A percentile compares a stretch with the other conserved stretches of the same genome.
These are phyloP conservation scores for Helicoverpa armigera DNA, from an alignment of 1,140 invertebrate genomes.

Conservation along the genomic window DNA sequence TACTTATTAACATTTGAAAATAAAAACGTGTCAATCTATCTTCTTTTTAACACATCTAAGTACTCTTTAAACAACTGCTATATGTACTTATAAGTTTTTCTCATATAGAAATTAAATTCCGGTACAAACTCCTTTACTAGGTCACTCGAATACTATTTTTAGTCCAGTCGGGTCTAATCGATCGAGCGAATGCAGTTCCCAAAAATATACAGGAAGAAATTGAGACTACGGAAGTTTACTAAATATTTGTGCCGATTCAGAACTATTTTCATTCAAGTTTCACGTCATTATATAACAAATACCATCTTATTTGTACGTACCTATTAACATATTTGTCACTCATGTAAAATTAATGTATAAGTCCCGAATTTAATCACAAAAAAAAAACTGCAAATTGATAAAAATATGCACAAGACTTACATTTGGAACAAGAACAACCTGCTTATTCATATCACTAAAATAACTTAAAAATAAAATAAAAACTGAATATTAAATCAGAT, in stretches of 20 bases:
- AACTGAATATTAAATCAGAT: not conserved
- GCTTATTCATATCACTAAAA: constrained; percentile 19
- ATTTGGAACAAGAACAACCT: not conserved
- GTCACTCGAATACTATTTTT: constrained; percentile 71
- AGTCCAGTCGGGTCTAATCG: constrained; percentile 67
- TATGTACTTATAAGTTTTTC: constrained; percentile 49
- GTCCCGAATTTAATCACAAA: no score
- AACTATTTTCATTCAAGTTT: no score
- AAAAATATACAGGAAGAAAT: constrained; percentile 55
- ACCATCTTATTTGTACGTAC: no score
- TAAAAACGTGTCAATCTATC: not conserved
- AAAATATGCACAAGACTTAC: constrained; percentile 29
- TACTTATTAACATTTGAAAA: no score
- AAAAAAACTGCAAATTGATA: no score
- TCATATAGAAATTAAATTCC: constrained; percentile 59
- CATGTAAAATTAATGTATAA: no score
- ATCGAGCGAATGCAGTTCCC: constrained; percentile 69
- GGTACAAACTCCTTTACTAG: constrained; percentile 64
- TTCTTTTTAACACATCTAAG: not conserved
- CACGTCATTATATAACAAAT: no score
- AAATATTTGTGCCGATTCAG: no score
- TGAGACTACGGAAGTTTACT: no score
- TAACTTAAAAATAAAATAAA: constrained; percentile 12
- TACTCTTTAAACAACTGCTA: not conserved
- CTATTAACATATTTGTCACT: no score